These are phyloP conservation scores for Spermophilus dauricus DNA, from an alignment of 2,113 vertebrate genomes.

Conservation along the genomic window DNA sequence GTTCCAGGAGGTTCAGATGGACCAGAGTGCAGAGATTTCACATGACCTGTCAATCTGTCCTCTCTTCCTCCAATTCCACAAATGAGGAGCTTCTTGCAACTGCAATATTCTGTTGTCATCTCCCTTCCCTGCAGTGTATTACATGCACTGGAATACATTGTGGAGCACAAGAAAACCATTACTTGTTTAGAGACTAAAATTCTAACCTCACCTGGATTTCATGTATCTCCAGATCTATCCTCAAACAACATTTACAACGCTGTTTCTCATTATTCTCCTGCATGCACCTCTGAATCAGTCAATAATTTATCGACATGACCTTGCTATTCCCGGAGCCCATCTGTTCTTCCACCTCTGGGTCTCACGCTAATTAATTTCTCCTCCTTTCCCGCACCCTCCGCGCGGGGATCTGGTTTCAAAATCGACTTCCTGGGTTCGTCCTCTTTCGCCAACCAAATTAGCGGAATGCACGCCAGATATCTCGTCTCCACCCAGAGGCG, in stretches of 20 bases:
- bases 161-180: background rate
- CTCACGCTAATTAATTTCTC: background rate
- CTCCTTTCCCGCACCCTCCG: rapidly evolving
- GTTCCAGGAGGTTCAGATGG: background rate
- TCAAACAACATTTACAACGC: background rate
- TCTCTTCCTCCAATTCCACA: background rate
- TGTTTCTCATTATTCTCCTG: background rate
- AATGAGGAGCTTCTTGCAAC: background rate
- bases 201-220: background rate
- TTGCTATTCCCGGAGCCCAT: background rate
- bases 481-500: background rate
- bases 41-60: background rate
- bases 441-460: background rate
- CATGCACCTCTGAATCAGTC: background rate
- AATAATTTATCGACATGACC: rapidly evolving
- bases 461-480: background rate
- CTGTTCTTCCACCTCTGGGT: no score
- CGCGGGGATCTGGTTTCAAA: background rate
- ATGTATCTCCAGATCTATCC: background rate
- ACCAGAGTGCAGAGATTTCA: background rate
- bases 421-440: background rate
- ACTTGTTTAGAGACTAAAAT: background rate
- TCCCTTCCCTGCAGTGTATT: background rate
- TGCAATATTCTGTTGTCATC: background rate
- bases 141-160: background rate